Evolutionary conservation across 2,113 vertebrate genomes (phyloP), one percentile per base, ranked within the genome.

Genomic region (Etia nguti): DNA sequence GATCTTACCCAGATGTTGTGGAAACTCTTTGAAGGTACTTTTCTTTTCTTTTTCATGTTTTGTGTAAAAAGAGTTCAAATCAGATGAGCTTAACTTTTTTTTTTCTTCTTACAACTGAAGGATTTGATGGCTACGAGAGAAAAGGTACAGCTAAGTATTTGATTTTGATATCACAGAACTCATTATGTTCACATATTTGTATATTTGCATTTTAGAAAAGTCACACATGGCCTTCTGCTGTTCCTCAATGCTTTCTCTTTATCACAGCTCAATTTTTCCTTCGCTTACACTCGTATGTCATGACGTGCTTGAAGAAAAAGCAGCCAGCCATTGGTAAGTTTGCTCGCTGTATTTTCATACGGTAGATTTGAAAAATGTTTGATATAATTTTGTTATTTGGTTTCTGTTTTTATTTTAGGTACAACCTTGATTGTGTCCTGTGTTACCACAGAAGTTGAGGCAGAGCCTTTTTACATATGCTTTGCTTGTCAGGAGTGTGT

Each of bases 401-500:
- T 46, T 26, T 38, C 59, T 41, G 26, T 48, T 24, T 34, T n/a
- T 82, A 2, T 48, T 46, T 55, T 16, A 94, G 93, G 92, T 41
- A 10, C 70, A 4, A 7, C 89, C 31, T 77, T 93, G 62, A 62
- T 95, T 43, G 88, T 94, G 77, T 38, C 79, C 1, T 94, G 84
- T 12, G 1, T 92, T 86, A 68, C 62, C 90, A 77, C 79, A 10
- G 2, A 77, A 26, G 6, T 1, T 10, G 5, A 26, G 1, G 3
- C 4, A 0, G 6, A 87, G 1, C 57, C 89, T 2, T 1, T 94
- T 22, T 90, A 89, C 24, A 1, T 95, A 15, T 96, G 95, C 80
- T 93, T 93, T 13, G 93, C 91, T 10, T 96, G 95, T 86, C 5
- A 75, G 48, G 88, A 93, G 1, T 60, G n/a, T 41, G 88, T 94